Conservation (phyloP, 1,140 invertebrate genomes). For the Pseudomyrmex pallidus region DNA sequence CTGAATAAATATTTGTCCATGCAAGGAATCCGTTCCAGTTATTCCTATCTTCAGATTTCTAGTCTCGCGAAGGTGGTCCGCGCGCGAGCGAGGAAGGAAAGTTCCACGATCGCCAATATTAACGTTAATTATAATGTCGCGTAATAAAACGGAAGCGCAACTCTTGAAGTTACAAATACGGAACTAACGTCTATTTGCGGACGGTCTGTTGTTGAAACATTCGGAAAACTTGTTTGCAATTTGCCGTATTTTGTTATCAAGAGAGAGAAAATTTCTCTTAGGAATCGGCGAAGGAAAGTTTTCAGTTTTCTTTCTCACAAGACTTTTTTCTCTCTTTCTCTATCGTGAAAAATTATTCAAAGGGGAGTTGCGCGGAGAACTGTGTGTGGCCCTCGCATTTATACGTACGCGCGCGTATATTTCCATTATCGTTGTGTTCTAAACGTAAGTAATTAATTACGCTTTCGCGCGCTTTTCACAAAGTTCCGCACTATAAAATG, state of each 20-base stretch:
- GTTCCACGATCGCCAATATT: not conserved
- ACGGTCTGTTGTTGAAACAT: not conserved
- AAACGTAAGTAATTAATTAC: not conserved
- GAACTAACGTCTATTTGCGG: not conserved
- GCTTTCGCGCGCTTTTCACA: not conserved
- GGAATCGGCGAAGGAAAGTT: too few relatives aligned
- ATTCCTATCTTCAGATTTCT: slow-evolving; percentile 73
- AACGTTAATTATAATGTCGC: not conserved
- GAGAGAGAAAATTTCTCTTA: too few relatives aligned
- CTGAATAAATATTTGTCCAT: slow-evolving; percentile 82
- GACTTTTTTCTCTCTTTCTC: too few relatives aligned
- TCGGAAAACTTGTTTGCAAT: not conserved
- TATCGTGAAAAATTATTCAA: too few relatives aligned
- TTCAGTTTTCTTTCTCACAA: too few relatives aligned
- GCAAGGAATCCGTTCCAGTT: slow-evolving; percentile 69
- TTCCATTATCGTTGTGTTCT: too few relatives aligned
- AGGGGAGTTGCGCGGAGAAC: not conserved
- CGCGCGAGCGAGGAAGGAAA: not conserved
- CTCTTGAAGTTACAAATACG: not conserved
- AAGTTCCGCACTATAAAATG: not conserved
- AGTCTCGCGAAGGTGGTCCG: slow-evolving; percentile 41
- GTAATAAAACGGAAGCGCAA: too few relatives aligned
- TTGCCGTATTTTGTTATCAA: too few relatives aligned
- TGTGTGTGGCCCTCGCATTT: not conserved
- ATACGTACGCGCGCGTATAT: too few relatives aligned